Evolutionary conservation across 2,797 vertebrate genomes (phyloP).

Genomic region (Sylvia borin): DNA sequence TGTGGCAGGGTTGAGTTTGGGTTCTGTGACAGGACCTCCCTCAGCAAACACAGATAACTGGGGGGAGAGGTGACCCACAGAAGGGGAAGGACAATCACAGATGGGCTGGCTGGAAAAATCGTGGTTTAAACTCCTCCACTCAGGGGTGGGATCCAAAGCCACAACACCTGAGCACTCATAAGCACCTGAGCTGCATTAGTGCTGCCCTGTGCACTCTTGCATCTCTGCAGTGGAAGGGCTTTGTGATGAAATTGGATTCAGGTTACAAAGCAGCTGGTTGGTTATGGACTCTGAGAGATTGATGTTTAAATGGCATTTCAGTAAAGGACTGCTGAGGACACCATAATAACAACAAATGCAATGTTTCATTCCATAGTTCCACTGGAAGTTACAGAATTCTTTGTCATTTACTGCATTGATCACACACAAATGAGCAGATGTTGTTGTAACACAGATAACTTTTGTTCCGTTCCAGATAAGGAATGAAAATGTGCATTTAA

Average conservation of each 20-base stretch:
- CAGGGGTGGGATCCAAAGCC: not conserved
- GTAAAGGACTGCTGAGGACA: slow-evolving; percentile 83
- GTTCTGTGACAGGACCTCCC: fast-evolving
- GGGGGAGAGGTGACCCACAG: not conserved
- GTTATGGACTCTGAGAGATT: slow-evolving; percentile 75
- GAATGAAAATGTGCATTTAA: slow-evolving; percentile 81
- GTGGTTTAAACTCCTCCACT: not conserved
- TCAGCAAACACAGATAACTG: fast-evolving
- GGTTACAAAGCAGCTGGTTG: slow-evolving; percentile 70
- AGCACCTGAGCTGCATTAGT: slow-evolving; percentile 74
- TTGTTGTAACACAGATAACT: slow-evolving; percentile 76
- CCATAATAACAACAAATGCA: slow-evolving; percentile 78
- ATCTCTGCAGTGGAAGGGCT: slow-evolving; percentile 75
- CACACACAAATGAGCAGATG: slow-evolving; percentile 74
- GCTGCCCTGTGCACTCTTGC: slow-evolving; percentile 78
- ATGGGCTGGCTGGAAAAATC: not conserved
- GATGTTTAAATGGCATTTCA: slow-evolving; percentile 81
- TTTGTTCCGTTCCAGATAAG: slow-evolving; percentile 76
- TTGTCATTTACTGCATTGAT: slow-evolving; percentile 81
- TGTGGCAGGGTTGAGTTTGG: not conserved
- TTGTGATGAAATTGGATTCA: slow-evolving; percentile 73
- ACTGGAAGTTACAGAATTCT: slow-evolving; percentile 75
- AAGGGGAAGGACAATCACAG: fast-evolving
- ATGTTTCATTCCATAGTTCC: slow-evolving; percentile 80
- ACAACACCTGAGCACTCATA: fast-evolving